These are phyloP conservation scores for Strigamia transsilvanica DNA, from an alignment of 2,888 invertebrate species.

Conservation along the genomic window DNA sequence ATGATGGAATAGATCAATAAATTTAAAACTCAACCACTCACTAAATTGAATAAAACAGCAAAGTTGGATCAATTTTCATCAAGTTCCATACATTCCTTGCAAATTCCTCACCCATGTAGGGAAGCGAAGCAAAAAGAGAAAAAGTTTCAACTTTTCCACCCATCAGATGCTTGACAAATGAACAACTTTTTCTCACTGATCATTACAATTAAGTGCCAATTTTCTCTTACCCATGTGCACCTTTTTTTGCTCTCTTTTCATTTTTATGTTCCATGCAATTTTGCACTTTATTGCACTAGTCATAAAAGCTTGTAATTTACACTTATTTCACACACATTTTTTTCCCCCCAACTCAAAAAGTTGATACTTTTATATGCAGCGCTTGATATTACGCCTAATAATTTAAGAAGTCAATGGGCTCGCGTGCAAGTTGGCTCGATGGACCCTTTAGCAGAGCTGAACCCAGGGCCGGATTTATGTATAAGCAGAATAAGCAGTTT, in stretches of 20 bases:
- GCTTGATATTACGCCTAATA: too few species aligned
- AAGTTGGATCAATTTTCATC: background rate
- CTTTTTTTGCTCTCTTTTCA: background rate
- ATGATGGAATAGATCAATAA: background rate
- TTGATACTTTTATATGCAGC: background rate
- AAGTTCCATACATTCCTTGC: background rate
- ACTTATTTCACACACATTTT: background rate
- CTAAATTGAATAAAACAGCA: background rate
- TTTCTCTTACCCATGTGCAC: background rate
- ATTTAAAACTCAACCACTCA: background rate
- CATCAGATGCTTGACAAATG: background rate
- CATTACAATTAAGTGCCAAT: constrained; percentile 12
- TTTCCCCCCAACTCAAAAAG: background rate
- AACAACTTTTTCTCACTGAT: background rate
- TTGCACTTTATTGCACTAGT: background rate
- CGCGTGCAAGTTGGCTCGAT: too few species aligned
- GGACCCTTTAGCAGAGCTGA: too few species aligned
- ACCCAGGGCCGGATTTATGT: too few species aligned
- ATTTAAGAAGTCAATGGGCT: too few species aligned
- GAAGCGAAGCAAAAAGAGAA: too few species aligned
- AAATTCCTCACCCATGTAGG: too few species aligned
- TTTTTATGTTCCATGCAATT: background rate
- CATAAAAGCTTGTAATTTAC: constrained; percentile 1
- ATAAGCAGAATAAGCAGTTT: too few species aligned
- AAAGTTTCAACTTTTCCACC: background rate